Percentiles rank a stretch among this genome's conserved stretches.
These are phyloP conservation scores for Dasypogon diadema DNA, from an alignment of 2,888 invertebrate genomes.

Conservation along the genomic window DNA sequence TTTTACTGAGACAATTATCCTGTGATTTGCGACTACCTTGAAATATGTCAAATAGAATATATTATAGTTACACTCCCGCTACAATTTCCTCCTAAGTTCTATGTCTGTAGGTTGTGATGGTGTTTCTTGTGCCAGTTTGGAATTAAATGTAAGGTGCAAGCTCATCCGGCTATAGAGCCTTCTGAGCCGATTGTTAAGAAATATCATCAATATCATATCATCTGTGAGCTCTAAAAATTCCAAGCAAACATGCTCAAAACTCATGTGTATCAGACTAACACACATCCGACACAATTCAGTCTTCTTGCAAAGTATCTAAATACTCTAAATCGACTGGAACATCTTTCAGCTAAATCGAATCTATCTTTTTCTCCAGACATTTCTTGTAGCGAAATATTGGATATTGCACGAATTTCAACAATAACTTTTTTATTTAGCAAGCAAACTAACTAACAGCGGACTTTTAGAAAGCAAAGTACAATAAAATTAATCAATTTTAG, in stretches of 20 bases:
- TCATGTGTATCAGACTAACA: constrained; percentile 91
- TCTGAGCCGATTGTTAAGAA: constrained; percentile 85
- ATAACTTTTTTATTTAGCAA: constrained; percentile 87
- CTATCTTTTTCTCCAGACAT: constrained; percentile 88
- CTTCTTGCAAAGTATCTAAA: constrained; percentile 87
- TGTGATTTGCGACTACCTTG: too few species aligned
- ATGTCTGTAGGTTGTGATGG: constrained; percentile 81
- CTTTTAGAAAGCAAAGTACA: constrained; percentile 54
- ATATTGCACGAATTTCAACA: constrained; percentile 85
- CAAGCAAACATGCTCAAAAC: constrained; percentile 94
- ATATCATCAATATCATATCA: constrained; percentile 88
- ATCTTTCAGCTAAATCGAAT: constrained; percentile 88
- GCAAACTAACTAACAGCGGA: constrained; percentile 71
- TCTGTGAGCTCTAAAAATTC: constrained; percentile 88
- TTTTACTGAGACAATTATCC: constrained; percentile 79
- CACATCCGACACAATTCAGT: constrained; percentile 90
- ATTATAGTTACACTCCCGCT: too few species aligned
- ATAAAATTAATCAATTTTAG: too few species aligned
- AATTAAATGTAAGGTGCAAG: constrained; percentile 84
- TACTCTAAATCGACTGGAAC: constrained; percentile 86
- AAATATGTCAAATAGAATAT: too few species aligned
- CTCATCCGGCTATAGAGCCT: constrained; percentile 84
- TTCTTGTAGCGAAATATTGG: constrained; percentile 88
- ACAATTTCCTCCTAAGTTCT: constrained; percentile 85
- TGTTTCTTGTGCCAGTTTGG: constrained; percentile 86